phyloP scores from a whole-genome alignment of 1,140 invertebrate genomes.

The silkworm (Bombyx mori) region ASM3026992v2 NC_085133.1:725001-725500 shows the following conservation, averaged over 20 bases:
- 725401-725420: neutral
- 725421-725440: neutral
- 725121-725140: slow-evolving; percentile 11
- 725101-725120: slow-evolving; percentile 11
- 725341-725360: slow-evolving; percentile 4
- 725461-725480: slow-evolving; percentile 15
- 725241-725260: slow-evolving; percentile 8
- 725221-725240: neutral
- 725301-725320: slow-evolving; percentile 6
- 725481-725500: slow-evolving; percentile 12
- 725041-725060: neutral
- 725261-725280: slow-evolving; percentile 9
- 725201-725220: no score
- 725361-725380: neutral
- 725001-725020: neutral
- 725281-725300: slow-evolving; percentile 9
- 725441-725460: slow-evolving; percentile 21
- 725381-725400: neutral
- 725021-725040: neutral
- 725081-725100: slow-evolving; percentile 7
- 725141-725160: slow-evolving; percentile 1
- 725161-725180: neutral
- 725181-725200: neutral
- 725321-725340: neutral
- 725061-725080: slow-evolving; percentile 2